Evolutionary conservation across 2,888 invertebrate genomes (phyloP).

Genomic region (Drosophila fungiperda): DNA sequence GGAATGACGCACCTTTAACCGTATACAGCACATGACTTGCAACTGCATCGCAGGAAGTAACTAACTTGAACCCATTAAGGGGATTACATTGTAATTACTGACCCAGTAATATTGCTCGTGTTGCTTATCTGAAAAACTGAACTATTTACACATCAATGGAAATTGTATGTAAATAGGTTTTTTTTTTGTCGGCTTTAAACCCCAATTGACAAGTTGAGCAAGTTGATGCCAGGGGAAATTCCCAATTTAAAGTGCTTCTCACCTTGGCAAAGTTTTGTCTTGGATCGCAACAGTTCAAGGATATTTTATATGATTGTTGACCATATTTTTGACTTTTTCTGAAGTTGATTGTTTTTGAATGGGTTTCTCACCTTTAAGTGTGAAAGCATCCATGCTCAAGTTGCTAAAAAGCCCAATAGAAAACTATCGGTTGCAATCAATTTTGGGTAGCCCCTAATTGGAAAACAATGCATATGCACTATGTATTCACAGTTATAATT

Average conservation of each 20-base stretch:
- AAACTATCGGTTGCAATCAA: neutral
- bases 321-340: constrained; percentile 30
- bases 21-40: neutral
- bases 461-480: neutral
- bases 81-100: neutral
- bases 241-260: constrained; percentile 10
- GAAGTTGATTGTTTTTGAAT: constrained; percentile 2
- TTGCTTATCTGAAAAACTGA: neutral
- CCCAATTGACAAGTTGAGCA: neutral
- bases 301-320: constrained; percentile 4
- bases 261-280: neutral
- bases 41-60: neutral
- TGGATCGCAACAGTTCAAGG: constrained; percentile 18
- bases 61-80: neutral
- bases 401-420: neutral
- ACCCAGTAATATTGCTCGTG: neutral
- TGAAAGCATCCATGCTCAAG: constrained; percentile 26
- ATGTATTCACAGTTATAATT: constrained; percentile 46
- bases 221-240: constrained; percentile 9
- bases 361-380: constrained; percentile 39
- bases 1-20: constrained; percentile 1
- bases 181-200: neutral
- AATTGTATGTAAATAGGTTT: constrained; percentile 9
- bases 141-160: neutral
- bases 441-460: constrained; percentile 11